phyloP scores from a whole-genome alignment of 2,113 vertebrate genomes.

The Zosterops japonicus region DNA sequence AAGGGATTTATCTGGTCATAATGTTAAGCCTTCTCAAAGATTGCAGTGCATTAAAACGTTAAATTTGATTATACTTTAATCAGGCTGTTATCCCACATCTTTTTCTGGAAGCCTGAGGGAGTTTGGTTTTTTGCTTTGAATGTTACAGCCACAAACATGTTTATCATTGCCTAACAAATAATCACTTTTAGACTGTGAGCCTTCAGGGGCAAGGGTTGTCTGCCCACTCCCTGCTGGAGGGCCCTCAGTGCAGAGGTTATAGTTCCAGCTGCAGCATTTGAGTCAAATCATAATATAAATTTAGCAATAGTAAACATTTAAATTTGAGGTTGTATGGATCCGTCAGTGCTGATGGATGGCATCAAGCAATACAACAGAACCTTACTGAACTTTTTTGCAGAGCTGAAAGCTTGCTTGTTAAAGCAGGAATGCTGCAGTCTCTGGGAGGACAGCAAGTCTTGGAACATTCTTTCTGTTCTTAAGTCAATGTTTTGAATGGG shows the following conservation, averaged over 20 bases:
- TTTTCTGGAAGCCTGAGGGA: neutral
- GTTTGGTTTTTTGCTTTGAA: slow-evolving; percentile 5
- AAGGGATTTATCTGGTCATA: neutral
- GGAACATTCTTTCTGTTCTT: neutral
- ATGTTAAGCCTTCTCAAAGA: neutral
- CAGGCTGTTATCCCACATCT: neutral
- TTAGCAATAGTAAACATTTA: slow-evolving; percentile 30
- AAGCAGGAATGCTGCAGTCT: neutral
- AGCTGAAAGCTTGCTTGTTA: neutral
- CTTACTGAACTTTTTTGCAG: neutral
- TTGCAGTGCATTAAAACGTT: neutral
- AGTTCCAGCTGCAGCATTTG: slow-evolving; percentile 8
- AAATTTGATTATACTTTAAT: slow-evolving; percentile 13
- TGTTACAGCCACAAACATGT: neutral
- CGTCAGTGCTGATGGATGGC: neutral
- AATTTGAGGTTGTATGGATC: neutral
- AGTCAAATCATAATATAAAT: slow-evolving; percentile 9
- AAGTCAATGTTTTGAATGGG: neutral
- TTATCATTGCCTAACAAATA: slow-evolving; percentile 51
- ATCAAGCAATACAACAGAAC: neutral
- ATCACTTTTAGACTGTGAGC: neutral
- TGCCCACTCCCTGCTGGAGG: neutral
- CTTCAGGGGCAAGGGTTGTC: slow-evolving; percentile 33
- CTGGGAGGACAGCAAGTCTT: neutral
- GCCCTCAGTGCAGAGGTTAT: neutral